phyloP scores from a whole-genome alignment of 1,140 invertebrate genomes.

The Mylabris phalerata region DNA sequence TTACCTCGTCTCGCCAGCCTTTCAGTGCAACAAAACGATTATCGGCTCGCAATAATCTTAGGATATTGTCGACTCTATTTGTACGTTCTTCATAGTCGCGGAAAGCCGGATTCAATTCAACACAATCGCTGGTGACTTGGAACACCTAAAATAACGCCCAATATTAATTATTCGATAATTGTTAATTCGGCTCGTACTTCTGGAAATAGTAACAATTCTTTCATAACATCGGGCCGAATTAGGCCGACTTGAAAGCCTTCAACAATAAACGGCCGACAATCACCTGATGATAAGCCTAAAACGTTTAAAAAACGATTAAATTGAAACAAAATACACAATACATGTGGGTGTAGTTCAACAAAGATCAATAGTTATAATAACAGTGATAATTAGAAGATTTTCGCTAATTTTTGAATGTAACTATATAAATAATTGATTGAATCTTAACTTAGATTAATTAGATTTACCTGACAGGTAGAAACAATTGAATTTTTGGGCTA shows the following conservation, averaged over 20 bases:
- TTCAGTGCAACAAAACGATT: conserved; percentile 62
- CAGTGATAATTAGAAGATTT: conserved; percentile 10
- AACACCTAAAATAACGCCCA: conserved; percentile 52
- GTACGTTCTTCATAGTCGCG: conserved; percentile 75
- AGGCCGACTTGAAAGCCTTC: conserved; percentile 83
- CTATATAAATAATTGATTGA: conserved; percentile 1
- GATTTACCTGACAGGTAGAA: conserved; percentile 74
- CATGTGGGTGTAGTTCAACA: conserved; percentile 12
- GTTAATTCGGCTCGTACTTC: conserved; percentile 51
- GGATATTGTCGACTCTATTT: conserved; percentile 67
- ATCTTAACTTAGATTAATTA: neutral
- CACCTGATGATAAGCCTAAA: conserved; percentile 45
- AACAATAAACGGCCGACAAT: conserved; percentile 79
- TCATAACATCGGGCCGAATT: conserved; percentile 71
- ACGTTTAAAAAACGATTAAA: conserved; percentile 9
- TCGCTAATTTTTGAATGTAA: conserved; percentile 20
- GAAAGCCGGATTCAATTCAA: conserved; percentile 78
- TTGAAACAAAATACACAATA: conserved; percentile 1
- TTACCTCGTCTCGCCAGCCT: conserved; percentile 87
- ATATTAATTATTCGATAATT: conserved; percentile 26
- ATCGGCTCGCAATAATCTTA: conserved; percentile 61
- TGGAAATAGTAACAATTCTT: conserved; percentile 70
- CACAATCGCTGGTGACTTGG: conserved; percentile 59
- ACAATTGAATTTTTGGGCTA: conserved; percentile 78
- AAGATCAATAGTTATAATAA: conserved; percentile 27